phyloP scores from a whole-genome alignment of 2,797 vertebrate species.

The Lophius americanus region DNA sequence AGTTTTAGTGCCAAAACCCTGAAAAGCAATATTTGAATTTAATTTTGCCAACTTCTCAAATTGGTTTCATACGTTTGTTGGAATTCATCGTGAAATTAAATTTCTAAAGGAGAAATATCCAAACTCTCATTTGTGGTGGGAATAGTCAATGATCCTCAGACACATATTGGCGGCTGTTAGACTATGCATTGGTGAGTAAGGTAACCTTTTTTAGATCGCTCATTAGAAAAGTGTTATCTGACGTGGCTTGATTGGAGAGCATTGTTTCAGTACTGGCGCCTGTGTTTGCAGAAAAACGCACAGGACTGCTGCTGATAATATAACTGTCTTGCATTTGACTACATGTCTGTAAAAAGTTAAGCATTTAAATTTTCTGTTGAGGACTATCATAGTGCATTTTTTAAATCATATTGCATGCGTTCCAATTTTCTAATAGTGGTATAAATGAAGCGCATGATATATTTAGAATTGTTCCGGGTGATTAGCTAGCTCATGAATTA shows the following conservation, averaged over 20 bases:
- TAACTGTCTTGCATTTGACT: slow-evolving; percentile 38
- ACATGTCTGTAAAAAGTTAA: slow-evolving; percentile 55
- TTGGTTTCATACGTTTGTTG: slow-evolving; percentile 23
- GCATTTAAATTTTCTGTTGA: slow-evolving; percentile 47
- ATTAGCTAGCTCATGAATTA: slow-evolving; percentile 76
- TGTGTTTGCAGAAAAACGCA: slow-evolving; percentile 54
- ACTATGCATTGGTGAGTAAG: slow-evolving; percentile 22
- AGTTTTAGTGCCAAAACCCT: slow-evolving; percentile 16
- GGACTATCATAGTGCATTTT: slow-evolving; percentile 47
- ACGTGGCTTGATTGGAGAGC: slow-evolving; percentile 53
- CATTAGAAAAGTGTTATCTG: slow-evolving; percentile 75
- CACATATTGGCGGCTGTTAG: slow-evolving; percentile 43
- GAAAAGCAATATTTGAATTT: slow-evolving; percentile 32
- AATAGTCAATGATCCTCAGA: slow-evolving; percentile 41
- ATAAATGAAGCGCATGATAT: slow-evolving; percentile 72
- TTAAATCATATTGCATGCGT: slow-evolving; percentile 18
- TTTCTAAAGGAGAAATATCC: slow-evolving; percentile 31
- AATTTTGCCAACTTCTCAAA: slow-evolving; percentile 31
- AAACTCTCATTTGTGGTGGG: slow-evolving; percentile 42
- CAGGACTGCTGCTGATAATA: slow-evolving; percentile 44
- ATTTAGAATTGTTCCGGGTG: slow-evolving; percentile 79
- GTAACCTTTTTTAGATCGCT: slow-evolving; percentile 23
- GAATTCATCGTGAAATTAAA: slow-evolving; percentile 8
- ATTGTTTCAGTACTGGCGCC: slow-evolving; percentile 62
- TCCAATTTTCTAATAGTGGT: slow-evolving; percentile 61